Evolutionary conservation across 2,888 invertebrate genomes (phyloP), one percentile per base, ranked within the genome.

Genomic region (Drosophila setosimentum): DNA sequence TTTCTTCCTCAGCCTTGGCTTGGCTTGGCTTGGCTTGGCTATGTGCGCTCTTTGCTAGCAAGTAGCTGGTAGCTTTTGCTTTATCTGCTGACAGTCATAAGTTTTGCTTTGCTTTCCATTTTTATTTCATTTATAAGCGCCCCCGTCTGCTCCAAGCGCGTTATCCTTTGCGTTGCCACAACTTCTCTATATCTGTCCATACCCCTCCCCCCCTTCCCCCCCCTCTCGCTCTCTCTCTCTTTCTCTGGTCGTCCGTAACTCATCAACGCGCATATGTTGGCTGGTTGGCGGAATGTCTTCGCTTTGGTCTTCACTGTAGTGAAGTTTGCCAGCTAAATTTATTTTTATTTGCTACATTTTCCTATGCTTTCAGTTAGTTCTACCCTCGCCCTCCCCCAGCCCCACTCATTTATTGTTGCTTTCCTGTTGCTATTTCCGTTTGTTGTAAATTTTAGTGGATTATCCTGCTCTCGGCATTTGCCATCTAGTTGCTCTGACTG

Each of bases 371-470:
- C 45, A 45, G 16, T 13, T 16, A 16, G 45, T 16, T 45, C 16
- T 0, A 3, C 21, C 60, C 57, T 49, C 49, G 16, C 40, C 21
- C 29, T 2, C 40, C n/a, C 33, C 37, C 30, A 5, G 11, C 27
- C 45, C 1, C 35, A 0, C 35, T 24, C 68, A 59, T 72, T 80
- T 76, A 78, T 82, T 79, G 73, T 80, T 78, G 80, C 82, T 83
- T 87, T 90, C 90, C 85, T 89, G 83, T 87, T 83, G 85, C 84
- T 89, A 79, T 87, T 89, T 91, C 91, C 91, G 91, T 86, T 91
- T 91, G 90, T 82, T 81, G 87, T 90, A 90, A 91, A 91, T 90
- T 91, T 87, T 78, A 80, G 79, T 85, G 89, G 91, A 88, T 91
- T 90, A 91, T 90, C 89, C 90, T 90, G 83, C 75, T 75, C 69